phyloP scores from a whole-genome alignment of 2,888 invertebrate genomes.

The Sphinx pinastri region DNA sequence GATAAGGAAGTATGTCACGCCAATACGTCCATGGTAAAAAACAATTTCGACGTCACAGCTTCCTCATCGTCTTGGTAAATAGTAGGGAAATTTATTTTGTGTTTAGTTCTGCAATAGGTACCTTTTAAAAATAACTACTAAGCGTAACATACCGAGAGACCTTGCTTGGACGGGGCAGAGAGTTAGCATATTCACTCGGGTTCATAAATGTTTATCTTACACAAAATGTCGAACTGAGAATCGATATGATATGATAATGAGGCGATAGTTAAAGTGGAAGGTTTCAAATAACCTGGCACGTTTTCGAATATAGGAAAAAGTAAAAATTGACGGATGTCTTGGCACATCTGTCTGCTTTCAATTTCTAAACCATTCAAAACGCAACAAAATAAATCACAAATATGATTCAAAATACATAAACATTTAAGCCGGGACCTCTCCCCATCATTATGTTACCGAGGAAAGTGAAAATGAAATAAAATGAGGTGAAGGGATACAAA shows the following conservation, averaged over 20 bases:
- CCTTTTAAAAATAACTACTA: too few relatives aligned
- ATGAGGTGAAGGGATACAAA: conserved; percentile 49
- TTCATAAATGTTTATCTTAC: too few relatives aligned
- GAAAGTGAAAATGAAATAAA: conserved; percentile 69
- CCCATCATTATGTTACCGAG: conserved; percentile 60
- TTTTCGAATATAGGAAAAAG: conserved; percentile 3
- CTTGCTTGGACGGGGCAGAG: too few relatives aligned
- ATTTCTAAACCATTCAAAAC: neutral
- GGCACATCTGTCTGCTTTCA: conserved; percentile 13
- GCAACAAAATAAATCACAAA: conserved; percentile 30
- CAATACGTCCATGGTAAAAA: conserved; percentile 57
- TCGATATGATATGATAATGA: too few relatives aligned
- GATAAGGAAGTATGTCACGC: conserved; percentile 47
- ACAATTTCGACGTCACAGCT: conserved; percentile 45
- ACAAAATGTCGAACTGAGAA: neutral
- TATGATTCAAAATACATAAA: conserved; percentile 31
- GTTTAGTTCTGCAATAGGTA: too few relatives aligned
- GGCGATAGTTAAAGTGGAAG: neutral
- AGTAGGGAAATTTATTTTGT: neutral
- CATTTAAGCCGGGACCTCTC: conserved; percentile 35
- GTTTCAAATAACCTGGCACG: neutral
- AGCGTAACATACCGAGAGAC: too few relatives aligned
- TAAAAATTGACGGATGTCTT: conserved; percentile 1
- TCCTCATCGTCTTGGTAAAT: conserved; percentile 59
- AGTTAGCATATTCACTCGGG: too few relatives aligned